Base-by-base conservation (phyloP, 2,113 vertebrate genomes). In the Pelvicachromis taeniatus region DNA sequence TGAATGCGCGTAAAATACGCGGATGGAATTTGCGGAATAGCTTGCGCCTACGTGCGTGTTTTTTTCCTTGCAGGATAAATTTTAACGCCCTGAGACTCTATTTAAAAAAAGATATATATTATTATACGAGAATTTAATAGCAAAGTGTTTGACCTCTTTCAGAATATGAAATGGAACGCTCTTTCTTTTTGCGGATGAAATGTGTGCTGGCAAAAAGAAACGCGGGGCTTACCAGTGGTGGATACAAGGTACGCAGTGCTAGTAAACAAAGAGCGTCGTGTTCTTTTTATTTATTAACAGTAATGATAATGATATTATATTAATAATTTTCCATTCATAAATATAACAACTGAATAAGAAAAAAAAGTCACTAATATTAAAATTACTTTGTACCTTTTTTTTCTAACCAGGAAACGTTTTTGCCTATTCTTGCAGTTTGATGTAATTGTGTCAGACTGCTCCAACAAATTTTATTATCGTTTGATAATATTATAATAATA, bases 121-220 rank as follows among this genome's bases (percentile, higher is more conserved):
- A n/a, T 33, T 52, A 75, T 11, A 50, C 14, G 23, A 50, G 9
- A 3, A 29, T 73, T 50, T 52, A 33, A 75, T 33, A 7, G 70
- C 10, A 75, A 75, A 29, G 11, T 81, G 7, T 77, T 12, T 80
- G 19, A 45, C 23, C 23, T 63, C 31, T 33, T 85, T 16, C 90
- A 99, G 99, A 99, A 87, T 99, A 99, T 40, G 99, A 99, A 95
- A 95, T 97, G 77, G 99, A 99, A 91, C 97, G 99, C 17, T 99
- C 98, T 23, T 99, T 99, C 77, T 99, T 99, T 93, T 84, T 99
- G 92, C 95, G 99, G 87, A 99, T 99, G 99, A 99, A 99, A 86
- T 99, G 98, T 68, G 99, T 99, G 73, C 91, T 99, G 89, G 99
- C 99, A 17, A 99, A 99, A 95, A 95, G 99, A 92, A 99, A 99